These are phyloP conservation scores for Hormaphis cornu DNA, from an alignment of 1,140 invertebrate species.

Conservation along the genomic window DNA sequence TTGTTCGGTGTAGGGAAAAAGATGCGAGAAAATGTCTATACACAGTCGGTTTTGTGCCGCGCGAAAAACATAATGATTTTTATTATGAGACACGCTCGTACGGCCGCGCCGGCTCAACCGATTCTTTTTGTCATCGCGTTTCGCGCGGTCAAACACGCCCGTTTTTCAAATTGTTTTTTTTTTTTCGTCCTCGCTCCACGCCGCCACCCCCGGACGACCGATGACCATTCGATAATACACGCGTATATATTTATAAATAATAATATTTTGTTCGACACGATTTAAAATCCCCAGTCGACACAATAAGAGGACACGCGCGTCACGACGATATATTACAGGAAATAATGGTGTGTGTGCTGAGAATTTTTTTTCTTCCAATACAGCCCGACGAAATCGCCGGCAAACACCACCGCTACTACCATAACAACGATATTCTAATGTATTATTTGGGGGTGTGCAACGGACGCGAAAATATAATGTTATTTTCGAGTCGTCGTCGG, in stretches of 20 bases:
- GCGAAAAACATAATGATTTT: conserved; percentile 26
- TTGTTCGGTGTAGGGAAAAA: not conserved
- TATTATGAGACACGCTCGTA: too few relatives aligned
- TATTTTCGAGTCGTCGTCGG: too few relatives aligned
- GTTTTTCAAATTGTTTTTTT: not conserved
- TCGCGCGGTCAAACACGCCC: conserved; percentile 1
- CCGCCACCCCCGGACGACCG: too few relatives aligned
- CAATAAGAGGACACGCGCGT: conserved; percentile 4
- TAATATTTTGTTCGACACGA: conserved; percentile 8
- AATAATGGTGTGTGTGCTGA: not conserved
- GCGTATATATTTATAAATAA: not conserved
- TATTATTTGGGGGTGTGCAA: too few relatives aligned
- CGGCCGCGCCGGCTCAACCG: conserved; percentile 5
- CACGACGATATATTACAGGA: not conserved
- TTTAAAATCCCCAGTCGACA: conserved; percentile 1
- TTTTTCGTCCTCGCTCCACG: not conserved
- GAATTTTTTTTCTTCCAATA: not conserved
- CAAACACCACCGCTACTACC: too few relatives aligned
- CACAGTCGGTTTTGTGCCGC: conserved; percentile 20
- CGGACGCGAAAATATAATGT: too few relatives aligned
- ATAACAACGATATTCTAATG: too few relatives aligned
- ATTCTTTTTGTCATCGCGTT: conserved; percentile 26
- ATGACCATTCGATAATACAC: conserved; percentile 3
- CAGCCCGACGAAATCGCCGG: not conserved
- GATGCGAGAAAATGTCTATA: not conserved